These are phyloP conservation scores for Tylochromis polylepis DNA, from an alignment of 2,113 vertebrate species.

Conservation along the genomic window DNA sequence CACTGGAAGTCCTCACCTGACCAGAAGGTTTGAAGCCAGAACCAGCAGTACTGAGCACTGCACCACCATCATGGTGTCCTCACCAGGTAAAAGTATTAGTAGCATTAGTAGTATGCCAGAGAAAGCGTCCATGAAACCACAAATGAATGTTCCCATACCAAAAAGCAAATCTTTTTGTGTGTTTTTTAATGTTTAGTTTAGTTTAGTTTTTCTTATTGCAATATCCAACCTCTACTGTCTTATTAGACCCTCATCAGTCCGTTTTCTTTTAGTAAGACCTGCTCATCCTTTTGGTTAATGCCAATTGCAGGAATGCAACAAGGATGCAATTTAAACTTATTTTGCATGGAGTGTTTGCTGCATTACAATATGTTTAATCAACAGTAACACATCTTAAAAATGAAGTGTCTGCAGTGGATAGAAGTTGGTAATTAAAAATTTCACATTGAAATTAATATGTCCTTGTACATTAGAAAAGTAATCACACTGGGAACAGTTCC, in stretches of 20 bases:
- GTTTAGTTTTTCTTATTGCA: background rate
- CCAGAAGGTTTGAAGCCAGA: background rate
- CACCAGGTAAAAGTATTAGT: background rate
- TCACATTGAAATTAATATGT: background rate
- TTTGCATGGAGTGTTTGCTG: background rate
- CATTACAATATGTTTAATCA: background rate
- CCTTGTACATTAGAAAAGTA: background rate
- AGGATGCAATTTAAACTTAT: background rate
- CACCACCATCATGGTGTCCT: background rate
- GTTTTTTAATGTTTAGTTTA: background rate
- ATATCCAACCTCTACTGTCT: background rate
- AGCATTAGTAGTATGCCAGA: background rate
- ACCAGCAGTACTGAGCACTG: background rate
- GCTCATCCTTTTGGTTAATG: background rate
- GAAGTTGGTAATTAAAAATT: background rate
- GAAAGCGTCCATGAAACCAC: background rate
- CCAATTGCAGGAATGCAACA: background rate
- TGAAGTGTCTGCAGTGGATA: background rate
- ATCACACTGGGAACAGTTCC: background rate
- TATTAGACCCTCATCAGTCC: background rate
- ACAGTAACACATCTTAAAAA: background rate
- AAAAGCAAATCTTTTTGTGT: background rate
- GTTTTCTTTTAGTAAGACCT: background rate
- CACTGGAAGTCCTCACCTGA: background rate
- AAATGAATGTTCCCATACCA: background rate